A percentile compares a stretch with the other conserved stretches of the same genome.
Conservation (phyloP, 2,113 vertebrate genomes). For the Cairina moschata region DNA sequence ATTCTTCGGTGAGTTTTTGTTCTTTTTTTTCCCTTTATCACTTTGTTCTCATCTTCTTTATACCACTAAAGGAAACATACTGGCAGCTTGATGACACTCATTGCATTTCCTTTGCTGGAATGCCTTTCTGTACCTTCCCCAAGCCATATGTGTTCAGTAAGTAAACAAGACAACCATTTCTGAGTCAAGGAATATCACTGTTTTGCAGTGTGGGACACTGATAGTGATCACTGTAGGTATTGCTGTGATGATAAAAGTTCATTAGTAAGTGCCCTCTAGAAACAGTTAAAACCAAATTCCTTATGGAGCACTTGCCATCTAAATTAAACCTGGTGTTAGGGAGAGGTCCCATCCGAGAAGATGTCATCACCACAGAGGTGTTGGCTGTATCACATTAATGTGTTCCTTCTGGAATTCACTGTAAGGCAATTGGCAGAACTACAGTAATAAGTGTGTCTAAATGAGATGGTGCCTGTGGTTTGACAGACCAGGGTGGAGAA, state of each 20-base stretch:
- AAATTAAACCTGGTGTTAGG: not conserved
- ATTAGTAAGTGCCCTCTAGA: not conserved
- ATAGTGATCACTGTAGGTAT: not conserved
- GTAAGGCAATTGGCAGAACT: not conserved
- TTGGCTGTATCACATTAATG: fast-evolving
- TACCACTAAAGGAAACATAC: too few species aligned
- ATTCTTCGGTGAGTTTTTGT: not conserved
- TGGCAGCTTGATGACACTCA: not conserved
- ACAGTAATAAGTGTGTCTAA: not conserved
- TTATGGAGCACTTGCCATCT: not conserved
- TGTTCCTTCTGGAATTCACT: not conserved
- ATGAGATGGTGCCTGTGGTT: not conserved
- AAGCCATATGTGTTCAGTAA: not conserved
- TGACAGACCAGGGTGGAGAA: not conserved
- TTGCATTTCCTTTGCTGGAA: not conserved
- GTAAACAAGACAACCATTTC: not conserved
- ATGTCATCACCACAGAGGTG: not conserved
- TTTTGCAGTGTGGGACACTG: not conserved
- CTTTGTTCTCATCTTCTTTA: not conserved
- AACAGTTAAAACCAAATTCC: not conserved
- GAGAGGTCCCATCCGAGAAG: too few species aligned
- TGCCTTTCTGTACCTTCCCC: not conserved
- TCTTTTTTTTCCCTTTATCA: not conserved
- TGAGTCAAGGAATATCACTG: not conserved
- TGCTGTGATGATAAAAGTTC: not conserved